Base-by-base conservation (phyloP, 2,797 vertebrate genomes). In the Sternotherus odoratus region DNA sequence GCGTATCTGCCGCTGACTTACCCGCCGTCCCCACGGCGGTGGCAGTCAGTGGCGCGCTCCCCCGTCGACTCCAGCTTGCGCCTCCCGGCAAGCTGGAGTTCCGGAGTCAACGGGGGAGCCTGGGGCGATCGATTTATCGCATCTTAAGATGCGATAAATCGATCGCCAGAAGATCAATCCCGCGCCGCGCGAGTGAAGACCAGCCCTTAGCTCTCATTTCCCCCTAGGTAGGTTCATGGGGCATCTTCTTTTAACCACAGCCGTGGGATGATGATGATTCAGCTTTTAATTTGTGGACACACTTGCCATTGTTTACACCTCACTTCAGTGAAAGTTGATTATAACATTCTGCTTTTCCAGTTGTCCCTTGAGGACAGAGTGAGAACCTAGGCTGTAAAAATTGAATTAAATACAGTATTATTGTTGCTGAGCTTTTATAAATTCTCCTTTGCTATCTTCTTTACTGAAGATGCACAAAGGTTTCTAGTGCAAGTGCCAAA, bases 391-490 rank as follows among this genome's bases (percentile, higher is more conserved):
- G 80, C 87, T 78, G 79, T n/a, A 94, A 57, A 93, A 83, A 87
- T 79, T 79, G 79, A 6, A 66, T 80, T 33, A 91, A 90, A 86
- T 89, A 82, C 53, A n/a, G 30, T 60, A 89, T 8, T 50, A 63
- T 28, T 90, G 54, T 78, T 90, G 89, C 60, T 93, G 60, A 85
- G 79, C 48, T 77, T 36, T 26, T 78, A 6, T 79, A 75, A 75
- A 46, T 79, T 49, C 83, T 69, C 26, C 12, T n/a, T 83, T 17
- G 56, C 84, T 77, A 15, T 75, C 75, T 90, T 90, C 83, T 91
- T 94, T 96, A 91, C 87, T 83, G 69, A 87, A 87, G 50, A 80
- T 84, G 50, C 81, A 36, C 89, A 82, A 89, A 86, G 77, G 91
- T 82, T 93, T 88, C 93, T 50, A 51, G 49, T 86, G 54, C 89